Evolutionary conservation across 1,140 invertebrate species (phyloP), one percentile per base, ranked within the genome.

Genomic region (Drosophila subobscura): DNA sequence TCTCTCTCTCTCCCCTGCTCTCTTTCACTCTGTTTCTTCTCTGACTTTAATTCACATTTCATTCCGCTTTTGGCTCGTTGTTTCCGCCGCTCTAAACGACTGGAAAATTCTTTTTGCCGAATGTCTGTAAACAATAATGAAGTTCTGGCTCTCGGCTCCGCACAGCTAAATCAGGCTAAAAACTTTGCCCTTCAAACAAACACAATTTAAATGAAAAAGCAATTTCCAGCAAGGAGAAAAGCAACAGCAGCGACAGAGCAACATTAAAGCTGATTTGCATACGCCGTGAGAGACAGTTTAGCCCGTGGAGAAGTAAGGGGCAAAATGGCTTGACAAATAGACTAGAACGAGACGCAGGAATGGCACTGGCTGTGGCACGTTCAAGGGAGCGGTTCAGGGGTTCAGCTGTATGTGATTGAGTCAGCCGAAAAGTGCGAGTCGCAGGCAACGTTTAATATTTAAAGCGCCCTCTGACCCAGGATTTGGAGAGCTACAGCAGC

Each of bases 181-280:
- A 83, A 83, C 60, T 85, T 85, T 73, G 74, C 66, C 58, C 33
- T 4, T 10, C 33, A 37, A 37, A 20, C 16, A 59, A 61, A 74
- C 81, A 49, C 64, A 65, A 86, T 88, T 86, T 86, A 86, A 86
- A 86, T 86, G 81, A 86, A 86, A 85, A 71, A 68, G 77, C 81
- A 74, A 85, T 85, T 85, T 86, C 41, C 63, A 52, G 55, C 16
- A 42, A 27, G 46, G 50, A 40, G 45, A 45, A 56, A 50, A 55
- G 41, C 63, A 22, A 46, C n/a, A 65, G 61, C 54, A 45, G 56
- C 47, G 46, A 52, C 47, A 55, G 53, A 49, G 42, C 52, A 64
- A 55, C 83, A 86, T 86, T 88, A 78, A 86, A 88, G 81, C 81
- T 88, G 77, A 86, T 86, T 88, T 86, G 77, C 81, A 86, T 86